Percentiles rank a stretch among this genome's conserved stretches.
Conservation (phyloP, 2,797 vertebrate species). For the Poecilia picta region DNA sequence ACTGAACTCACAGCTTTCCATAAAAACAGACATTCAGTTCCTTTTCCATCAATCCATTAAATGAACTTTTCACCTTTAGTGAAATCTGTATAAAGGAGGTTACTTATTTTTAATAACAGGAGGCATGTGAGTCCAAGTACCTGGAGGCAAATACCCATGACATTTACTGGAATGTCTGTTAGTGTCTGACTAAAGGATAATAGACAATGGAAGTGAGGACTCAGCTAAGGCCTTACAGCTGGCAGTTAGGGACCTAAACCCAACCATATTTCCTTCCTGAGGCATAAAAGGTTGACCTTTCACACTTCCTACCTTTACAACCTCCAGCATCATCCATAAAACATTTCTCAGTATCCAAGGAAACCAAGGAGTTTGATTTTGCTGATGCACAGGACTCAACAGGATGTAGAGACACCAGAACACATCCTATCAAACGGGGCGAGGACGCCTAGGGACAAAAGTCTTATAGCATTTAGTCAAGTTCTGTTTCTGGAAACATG, state of each 20-base stretch:
- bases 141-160: conserved; percentile 30
- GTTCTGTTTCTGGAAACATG: conserved; percentile 45
- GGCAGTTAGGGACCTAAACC: conserved; percentile 5
- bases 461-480: conserved; percentile 12
- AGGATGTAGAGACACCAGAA: conserved; percentile 16
- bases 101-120: conserved; percentile 34
- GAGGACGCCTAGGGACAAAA: neutral
- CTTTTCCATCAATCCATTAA: neutral
- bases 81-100: neutral
- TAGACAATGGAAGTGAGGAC: conserved; percentile 33
- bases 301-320: conserved; percentile 38
- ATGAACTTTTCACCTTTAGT: neutral
- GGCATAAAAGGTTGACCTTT: conserved; percentile 43
- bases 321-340: conserved; percentile 25
- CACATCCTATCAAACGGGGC: neutral
- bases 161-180: conserved; percentile 43
- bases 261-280: conserved; percentile 4
- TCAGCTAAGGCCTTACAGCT: conserved; percentile 37
- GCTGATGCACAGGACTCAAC: neutral
- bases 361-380: conserved; percentile 19
- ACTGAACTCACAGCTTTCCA: neutral
- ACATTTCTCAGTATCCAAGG: conserved; percentile 42
- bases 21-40: neutral
- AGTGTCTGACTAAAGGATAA: conserved; percentile 44
- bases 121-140: conserved; percentile 19